Evolutionary conservation across 2,113 vertebrate genomes (phyloP).

Genomic region (Brienomyrus longianalis): DNA sequence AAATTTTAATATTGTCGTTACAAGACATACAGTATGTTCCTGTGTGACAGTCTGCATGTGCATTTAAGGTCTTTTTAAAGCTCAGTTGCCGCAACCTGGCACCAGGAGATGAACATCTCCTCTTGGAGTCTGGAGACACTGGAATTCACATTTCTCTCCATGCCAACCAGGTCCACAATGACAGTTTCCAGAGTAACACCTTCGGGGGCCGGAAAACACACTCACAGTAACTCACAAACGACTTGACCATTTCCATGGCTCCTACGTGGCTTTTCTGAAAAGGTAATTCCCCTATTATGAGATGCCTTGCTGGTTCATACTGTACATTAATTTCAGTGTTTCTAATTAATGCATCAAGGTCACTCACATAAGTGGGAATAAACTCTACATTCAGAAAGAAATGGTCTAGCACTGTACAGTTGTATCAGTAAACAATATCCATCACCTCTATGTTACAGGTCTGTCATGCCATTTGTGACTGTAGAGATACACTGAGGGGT

Average conservation of each 20-base stretch:
- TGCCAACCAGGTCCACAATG: conserved; percentile 99
- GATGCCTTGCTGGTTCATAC: neutral
- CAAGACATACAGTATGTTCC: neutral
- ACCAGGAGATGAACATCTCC: conserved; percentile 89
- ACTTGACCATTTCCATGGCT: conserved; percentile 18
- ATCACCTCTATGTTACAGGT: neutral
- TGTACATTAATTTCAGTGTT: neutral
- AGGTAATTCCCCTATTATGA: conserved; percentile 3
- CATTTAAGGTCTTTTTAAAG: conserved; percentile 5
- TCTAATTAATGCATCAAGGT: neutral
- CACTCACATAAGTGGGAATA: neutral
- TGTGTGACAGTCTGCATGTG: neutral
- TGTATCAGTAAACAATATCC: neutral
- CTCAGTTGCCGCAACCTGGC: conserved; percentile 95
- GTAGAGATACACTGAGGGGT: neutral
- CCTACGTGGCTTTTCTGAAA: neutral
- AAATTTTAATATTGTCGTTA: neutral
- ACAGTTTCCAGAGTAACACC: conserved; percentile 99
- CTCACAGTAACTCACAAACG: conserved; percentile 47
- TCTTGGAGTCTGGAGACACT: conserved; percentile 96
- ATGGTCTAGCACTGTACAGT: neutral
- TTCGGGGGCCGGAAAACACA: conserved; percentile 88
- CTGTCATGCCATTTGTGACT: neutral
- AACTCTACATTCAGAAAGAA: neutral
- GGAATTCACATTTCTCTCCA: conserved; percentile 99